phyloP scores from a whole-genome alignment of 2,888 invertebrate species.

The Calliphora vomitoria region DNA sequence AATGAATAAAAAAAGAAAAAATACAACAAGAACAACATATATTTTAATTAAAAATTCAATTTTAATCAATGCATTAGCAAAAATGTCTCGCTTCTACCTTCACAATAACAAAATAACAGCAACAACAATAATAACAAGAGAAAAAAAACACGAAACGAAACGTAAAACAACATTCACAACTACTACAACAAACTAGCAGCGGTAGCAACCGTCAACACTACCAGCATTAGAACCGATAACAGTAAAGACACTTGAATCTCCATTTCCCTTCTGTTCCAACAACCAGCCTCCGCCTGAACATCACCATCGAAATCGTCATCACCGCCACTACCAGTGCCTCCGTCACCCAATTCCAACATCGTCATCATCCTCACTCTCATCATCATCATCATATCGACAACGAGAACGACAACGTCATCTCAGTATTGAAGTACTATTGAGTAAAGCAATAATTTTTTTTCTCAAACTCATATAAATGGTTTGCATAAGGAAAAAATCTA shows the following conservation, averaged over 20 bases:
- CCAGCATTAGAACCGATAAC: conserved; percentile 71
- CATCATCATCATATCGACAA: conserved; percentile 4
- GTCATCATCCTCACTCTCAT: not conserved
- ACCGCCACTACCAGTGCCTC: not conserved
- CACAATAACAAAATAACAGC: conserved; percentile 56
- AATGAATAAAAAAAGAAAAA: conserved; percentile 46
- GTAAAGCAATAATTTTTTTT: conserved; percentile 72
- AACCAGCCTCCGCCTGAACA: conserved; percentile 14
- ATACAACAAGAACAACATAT: conserved; percentile 78
- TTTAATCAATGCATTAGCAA: conserved; percentile 84
- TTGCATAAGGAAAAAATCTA: conserved; percentile 81
- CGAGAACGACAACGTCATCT: conserved; percentile 62
- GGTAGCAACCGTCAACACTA: conserved; percentile 79
- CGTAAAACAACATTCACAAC: conserved; percentile 64
- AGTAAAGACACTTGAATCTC: conserved; percentile 70
- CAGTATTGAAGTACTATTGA: conserved; percentile 71
- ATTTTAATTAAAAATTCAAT: conserved; percentile 84
- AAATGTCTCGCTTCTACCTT: conserved; percentile 80
- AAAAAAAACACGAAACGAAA: conserved; percentile 47
- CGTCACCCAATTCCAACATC: conserved; percentile 17
- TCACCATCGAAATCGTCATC: conserved; percentile 27
- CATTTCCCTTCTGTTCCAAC: conserved; percentile 3
- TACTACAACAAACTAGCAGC: conserved; percentile 70
- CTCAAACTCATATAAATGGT: conserved; percentile 63
- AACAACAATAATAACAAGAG: conserved; percentile 73